Evolutionary conservation across 1,140 invertebrate species (phyloP), one percentile per base, ranked within the genome.

Genomic region (Drosophila jambulina): DNA sequence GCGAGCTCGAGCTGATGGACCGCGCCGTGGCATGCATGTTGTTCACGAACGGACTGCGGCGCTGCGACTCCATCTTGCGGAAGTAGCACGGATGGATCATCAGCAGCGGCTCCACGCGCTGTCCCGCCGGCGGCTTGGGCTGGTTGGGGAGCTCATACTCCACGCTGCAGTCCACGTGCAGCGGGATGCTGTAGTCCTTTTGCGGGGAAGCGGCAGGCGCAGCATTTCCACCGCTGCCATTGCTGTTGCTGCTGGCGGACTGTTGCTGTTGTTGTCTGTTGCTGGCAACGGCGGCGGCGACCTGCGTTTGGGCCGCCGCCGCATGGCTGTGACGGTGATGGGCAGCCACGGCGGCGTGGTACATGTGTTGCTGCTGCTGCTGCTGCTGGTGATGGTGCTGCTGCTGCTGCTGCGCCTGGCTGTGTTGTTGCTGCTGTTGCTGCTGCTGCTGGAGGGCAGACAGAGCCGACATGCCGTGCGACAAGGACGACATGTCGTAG

Each of bases 21-120:
- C 90, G 71, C 23, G 83, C 80, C 19, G 93, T 93, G 46, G 92
- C 91, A 69, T 93, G 92, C 65, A 96, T 93, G 91, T 96, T 96
- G 92, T 96, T 96, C 25, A 96, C 95, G 92, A 97, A 97, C 19
- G 96, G 96, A 90, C 95, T 96, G 56, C 96, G 94, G 69, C 96
- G 93, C 87, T 96, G 95, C 72, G 95, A 95, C 88, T 96, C 96
- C 91, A 96, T 96, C 93, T 96, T 95, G 64, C 96, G 94, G 93
- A 97, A 97, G 92, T 96, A 96, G 82, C 96, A 97, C n/a, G 96
- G 96, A 93, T 97, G 96, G 91, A 97, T 97, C 96, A 97, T 97
- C 56, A 97, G 94, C 78, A 97, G 93, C 25, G 96, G 96, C 90
- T 96, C 96, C 77, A 95, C 95, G 62, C 95, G 94, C 70, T 95